These are phyloP conservation scores for Hedychridium roseum DNA, from an alignment of 2,888 invertebrate genomes.

Conservation along the genomic window DNA sequence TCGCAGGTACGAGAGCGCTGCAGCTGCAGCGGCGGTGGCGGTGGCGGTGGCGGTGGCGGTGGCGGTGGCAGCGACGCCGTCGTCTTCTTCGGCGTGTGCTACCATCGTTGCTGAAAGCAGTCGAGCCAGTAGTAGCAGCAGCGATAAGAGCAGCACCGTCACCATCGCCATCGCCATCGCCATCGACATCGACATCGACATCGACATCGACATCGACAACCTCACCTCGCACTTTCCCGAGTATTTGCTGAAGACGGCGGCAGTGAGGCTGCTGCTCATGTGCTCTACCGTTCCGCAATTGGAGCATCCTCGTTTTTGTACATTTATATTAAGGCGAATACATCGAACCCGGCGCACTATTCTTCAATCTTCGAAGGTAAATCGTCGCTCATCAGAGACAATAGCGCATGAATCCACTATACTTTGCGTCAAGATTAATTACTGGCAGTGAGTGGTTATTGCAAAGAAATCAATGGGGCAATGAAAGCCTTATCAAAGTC, in stretches of 20 bases:
- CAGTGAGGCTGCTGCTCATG: slow-evolving; percentile 38
- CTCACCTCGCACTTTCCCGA: no score
- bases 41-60: slow-evolving; percentile 15
- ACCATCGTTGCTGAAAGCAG: no score
- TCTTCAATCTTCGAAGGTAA: background rate
- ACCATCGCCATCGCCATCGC: slow-evolving; percentile 12
- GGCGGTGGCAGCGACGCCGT: slow-evolving; percentile 16
- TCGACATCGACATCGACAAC: slow-evolving; percentile 29
- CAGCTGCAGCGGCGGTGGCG: slow-evolving; percentile 18
- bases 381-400: background rate
- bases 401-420: slow-evolving; percentile 50
- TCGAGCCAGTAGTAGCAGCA: slow-evolving; percentile 13
- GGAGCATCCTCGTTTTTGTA: no score
- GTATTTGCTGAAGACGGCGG: no score
- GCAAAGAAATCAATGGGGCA: no score
- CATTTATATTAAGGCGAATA: no score
- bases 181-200: slow-evolving; percentile 23
- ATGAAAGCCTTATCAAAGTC: no score
- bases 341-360: background rate
- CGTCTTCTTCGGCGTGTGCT: no score
- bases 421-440: slow-evolving; percentile 38
- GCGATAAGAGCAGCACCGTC: slow-evolving; percentile 12
- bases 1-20: no score
- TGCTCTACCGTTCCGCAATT: slow-evolving; percentile 47
- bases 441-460: no score